Evolutionary conservation across 2,797 vertebrate species (phyloP).

Genomic region (Geotrypetes seraphini): DNA sequence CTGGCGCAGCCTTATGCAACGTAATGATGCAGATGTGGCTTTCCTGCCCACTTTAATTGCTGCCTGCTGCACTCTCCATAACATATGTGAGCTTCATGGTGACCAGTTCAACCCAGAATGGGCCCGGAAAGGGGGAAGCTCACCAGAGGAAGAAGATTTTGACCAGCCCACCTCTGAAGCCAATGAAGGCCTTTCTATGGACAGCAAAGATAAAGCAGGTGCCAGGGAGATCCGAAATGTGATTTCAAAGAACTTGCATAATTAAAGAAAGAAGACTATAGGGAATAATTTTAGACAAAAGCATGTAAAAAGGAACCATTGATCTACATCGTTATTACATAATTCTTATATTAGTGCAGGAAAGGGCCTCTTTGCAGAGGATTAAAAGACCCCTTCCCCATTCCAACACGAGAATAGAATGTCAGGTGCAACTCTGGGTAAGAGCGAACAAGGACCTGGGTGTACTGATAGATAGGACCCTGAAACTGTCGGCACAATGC

Average conservation of each 20-base stretch:
- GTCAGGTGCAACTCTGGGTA: too few species aligned
- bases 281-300: too few species aligned
- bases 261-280: too few species aligned
- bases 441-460: too few species aligned
- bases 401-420: too few species aligned
- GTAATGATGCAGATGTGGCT: constrained; percentile 56
- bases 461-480: too few species aligned
- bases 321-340: too few species aligned
- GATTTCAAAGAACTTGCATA: not conserved
- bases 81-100: constrained; percentile 49
- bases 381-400: too few species aligned
- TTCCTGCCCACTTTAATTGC: constrained; percentile 57
- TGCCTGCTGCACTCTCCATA: constrained; percentile 59
- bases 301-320: too few species aligned
- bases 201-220: not conserved
- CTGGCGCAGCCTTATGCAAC: constrained; percentile 60
- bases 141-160: not conserved
- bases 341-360: too few species aligned
- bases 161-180: not conserved
- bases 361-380: too few species aligned
- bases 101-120: constrained; percentile 48
- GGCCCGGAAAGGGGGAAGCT: constrained; percentile 23
- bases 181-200: not conserved
- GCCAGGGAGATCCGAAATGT: not conserved
- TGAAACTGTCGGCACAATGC: too few species aligned